Evolutionary conservation across 2,797 vertebrate species (phyloP), one percentile per base, ranked within the genome.

Genomic region (Heterohyrax brucei): DNA sequence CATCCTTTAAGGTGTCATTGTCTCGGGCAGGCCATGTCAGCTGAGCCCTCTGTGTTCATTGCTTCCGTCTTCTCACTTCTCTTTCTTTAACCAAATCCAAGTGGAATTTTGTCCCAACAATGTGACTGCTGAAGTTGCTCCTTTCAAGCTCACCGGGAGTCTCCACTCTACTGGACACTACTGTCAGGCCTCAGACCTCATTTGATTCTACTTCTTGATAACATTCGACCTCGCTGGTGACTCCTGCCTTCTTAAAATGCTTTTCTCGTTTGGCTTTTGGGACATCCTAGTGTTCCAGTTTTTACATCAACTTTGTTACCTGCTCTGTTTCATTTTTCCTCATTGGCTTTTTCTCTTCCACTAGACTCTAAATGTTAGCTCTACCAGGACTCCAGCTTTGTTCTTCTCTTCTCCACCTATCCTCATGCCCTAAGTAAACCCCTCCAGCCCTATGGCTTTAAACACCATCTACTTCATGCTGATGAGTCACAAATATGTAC

Each of bases 251-350:
- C 53, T 56, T 81, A 68, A 79, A 73, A 89, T 48, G 13, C 10
- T 95, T 81, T 92, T 76, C 61, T 84, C 44, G 39, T 33, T 92
- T 18, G 33, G 46, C 64, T 81, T 89, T 75, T 85, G 70, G 18
- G 48, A 26, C 56, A 56, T 7, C n/a, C 39, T 8, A 73, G 30
- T 72, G 33, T 68, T 66, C 76, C 7, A 46, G 53, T 72, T 93
- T 93, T 81, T 73, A 19, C 44, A 66, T 64, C n/a, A 59, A 33
- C 82, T 22, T 79, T 30, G 30, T 48, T 90, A 39, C 61, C 33
- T 90, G 33, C 72, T 95, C 70, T 77, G 90, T 68, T 48, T 61
- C 73, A 87, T 64, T 90, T 89, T 61, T 22, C 13, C 5, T 61
- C n/a, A 16, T 70, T 78, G 50, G 53, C 91, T 28, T 72, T 28